Percentiles rank a stretch among this genome's conserved stretches.
Evolutionary conservation across 2,113 vertebrate genomes (phyloP).

Genomic region (Oceanodroma tethys): DNA sequence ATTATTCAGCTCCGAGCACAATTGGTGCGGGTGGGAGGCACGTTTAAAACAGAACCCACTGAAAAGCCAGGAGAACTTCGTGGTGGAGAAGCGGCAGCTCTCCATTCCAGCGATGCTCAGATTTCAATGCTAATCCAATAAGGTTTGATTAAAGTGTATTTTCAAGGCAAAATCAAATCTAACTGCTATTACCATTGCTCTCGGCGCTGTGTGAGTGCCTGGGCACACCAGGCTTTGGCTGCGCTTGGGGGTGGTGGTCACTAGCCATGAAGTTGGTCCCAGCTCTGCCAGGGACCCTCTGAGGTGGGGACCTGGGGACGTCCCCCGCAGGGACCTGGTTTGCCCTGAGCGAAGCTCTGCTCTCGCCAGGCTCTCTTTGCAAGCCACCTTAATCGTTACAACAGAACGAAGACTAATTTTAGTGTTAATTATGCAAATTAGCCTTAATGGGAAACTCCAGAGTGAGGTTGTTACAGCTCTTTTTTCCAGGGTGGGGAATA

Average conservation of each 20-base stretch:
- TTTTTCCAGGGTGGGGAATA: neutral
- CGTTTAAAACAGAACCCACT: neutral
- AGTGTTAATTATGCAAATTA: neutral
- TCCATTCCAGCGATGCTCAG: rapidly evolving
- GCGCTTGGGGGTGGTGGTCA: rapidly evolving
- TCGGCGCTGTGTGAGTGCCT: neutral
- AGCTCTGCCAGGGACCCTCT: neutral
- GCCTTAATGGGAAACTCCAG: neutral
- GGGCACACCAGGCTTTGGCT: neutral
- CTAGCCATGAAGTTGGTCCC: rapidly evolving
- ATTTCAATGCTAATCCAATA: neutral
- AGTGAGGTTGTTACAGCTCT: neutral
- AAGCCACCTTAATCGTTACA: neutral
- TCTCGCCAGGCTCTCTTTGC: neutral
- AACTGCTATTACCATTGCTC: neutral
- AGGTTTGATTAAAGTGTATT: neutral
- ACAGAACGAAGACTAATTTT: neutral
- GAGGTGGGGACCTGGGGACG: rapidly evolving
- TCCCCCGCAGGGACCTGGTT: rapidly evolving
- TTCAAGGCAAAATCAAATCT: neutral
- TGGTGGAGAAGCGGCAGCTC: neutral
- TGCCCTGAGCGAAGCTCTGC: neutral
- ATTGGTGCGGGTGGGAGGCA: neutral
- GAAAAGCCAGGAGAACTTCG: neutral
- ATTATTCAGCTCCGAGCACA: neutral